Evolutionary conservation across 2,888 invertebrate genomes (phyloP), one percentile per base, ranked within the genome.

Genomic region (Oxytorus armatus): DNA sequence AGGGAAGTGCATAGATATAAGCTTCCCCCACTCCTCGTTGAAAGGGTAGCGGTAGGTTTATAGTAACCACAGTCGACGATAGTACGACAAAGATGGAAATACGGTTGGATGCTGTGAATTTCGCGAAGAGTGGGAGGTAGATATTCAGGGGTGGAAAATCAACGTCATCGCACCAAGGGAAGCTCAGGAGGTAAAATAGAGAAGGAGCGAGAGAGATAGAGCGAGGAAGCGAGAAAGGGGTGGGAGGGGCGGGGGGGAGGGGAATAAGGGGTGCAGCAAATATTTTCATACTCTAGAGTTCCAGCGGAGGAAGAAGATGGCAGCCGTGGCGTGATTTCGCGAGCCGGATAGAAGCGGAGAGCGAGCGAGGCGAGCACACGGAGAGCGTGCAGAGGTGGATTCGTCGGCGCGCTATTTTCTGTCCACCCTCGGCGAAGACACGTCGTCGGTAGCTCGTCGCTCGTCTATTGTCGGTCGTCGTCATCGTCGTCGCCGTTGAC

Each of bases 241-340:
- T n/a, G n/a, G n/a, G n/a, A n/a, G n/a, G n/a, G n/a, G n/a, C n/a
- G n/a, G n/a, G n/a, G n/a, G 16, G 33, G 42, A 14, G 51, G 57
- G 49, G 44, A 16, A 73, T 23, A 36, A 73, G 59, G 65, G 85
- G 84, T 83, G 85, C 83, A 84, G 83, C 87, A 90, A 90, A 91
- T 90, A 90, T 91, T 91, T 91, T 90, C 90, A 90, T 90, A 90
- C 88, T 88, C 89, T 86, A 88, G 89, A 90, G 89, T 90, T 89
- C 88, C 88, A 87, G 86, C 88, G 88, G 86, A 86, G 89, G 90
- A 90, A 91, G 91, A 91, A 91, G 90, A 91, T 90, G 91, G 90
- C 90, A 91, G 89, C 88, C 89, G 87, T 89, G 87, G 89, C 88
- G 90, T 90, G 89, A 91, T 89, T 88, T 84, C 85, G 81, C 79